Evolutionary conservation across 2,888 invertebrate genomes (phyloP), one percentile per base, ranked within the genome.

Genomic region (Tenthredo distinguenda): DNA sequence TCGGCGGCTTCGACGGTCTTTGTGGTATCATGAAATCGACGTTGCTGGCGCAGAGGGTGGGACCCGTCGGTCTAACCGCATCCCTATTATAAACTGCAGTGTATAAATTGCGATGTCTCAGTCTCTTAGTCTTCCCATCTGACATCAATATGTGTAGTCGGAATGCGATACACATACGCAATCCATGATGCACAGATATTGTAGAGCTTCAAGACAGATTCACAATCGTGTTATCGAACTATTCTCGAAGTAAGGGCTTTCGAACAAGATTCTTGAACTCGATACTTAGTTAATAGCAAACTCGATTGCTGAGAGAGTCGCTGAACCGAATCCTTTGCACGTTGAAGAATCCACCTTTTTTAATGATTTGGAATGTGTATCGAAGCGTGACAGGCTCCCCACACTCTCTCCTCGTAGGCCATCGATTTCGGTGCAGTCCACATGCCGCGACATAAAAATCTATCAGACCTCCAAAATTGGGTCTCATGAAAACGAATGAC

Each of bases 51-150:
- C 34, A 34, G 68, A 68, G 68, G 18, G 68, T 68, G 31, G 68
- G 34, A 68, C 34, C 12, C 68, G 43, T n/a, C 43, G 2, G 43
- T 31, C 43, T 21, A 40, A 74, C 43, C 40, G 72, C 40, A 74
- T 74, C 72, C 72, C 18, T 40, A 74, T 74, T 74, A 21, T 74
- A 43, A 74, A 74, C 72, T 43, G 43, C 72, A 74, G 43, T 43
- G 12, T 18, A 74, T 43, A 15, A 10, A 74, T 43, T 21, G 15
- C 40, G 12, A 74, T 74, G 43, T 74, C 72, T 74, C 37, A 40
- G 72, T 43, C 72, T 74, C 37, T n/a, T 74, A 21, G 72, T 74
- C 43, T 21, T 0, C 43, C 72, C 72, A 43, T 15, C 72, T 43
- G 43, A 37, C 72, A 21, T 43, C 72, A 40, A 31, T 72, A 72